Base-by-base conservation (phyloP, 2,797 vertebrate species). In the Acridotheres tristis region DNA sequence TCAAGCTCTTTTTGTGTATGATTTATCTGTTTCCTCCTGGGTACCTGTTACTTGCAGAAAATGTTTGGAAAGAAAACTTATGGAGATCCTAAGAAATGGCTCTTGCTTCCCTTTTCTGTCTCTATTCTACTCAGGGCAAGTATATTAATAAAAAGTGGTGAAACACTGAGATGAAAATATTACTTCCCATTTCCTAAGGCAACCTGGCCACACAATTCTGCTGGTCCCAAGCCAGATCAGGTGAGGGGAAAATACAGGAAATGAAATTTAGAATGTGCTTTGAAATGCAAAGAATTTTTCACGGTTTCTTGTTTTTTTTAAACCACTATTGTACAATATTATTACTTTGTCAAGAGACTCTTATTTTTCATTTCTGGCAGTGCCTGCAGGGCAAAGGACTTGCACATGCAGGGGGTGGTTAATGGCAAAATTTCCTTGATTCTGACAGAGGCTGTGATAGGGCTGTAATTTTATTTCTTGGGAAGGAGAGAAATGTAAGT, bases 341-440 rank as follows among this genome's bases (percentile, higher is more conserved):
- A 67, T 2, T 85, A 23, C 69, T 90, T 72, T 94, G 47, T 84
- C 43, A 62, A 30, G 79, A 91, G 73, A n/a, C 32, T 22, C 1
- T 81, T 81, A 68, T 63, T 90, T 66, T 84, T 93, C 36, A 36
- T 88, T 72, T 93, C 73, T 94, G 83, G 69, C 66, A 85, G 58
- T 67, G 62, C 89, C 85, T 84, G 13, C 51, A 69, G 36, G 47
- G 58, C 53, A 59, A 62, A 78, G 62, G 20, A 34, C 53, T 76
- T 61, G 36, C 43, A 80, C 85, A 23, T 67, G 54, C 34, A 40
- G 71, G 43, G 13, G 58, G 21, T 74, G 73, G 88, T 85, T 90
- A 73, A 78, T 86, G 74, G 92, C 77, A 66, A 38, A 81, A n/a
- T 51, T 63, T 89, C 16, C 71, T 53, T 79, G 63, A 40, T 68